These are phyloP conservation scores for Rhabdomys dilectus DNA, from an alignment of 2,113 vertebrate genomes.

Conservation along the genomic window DNA sequence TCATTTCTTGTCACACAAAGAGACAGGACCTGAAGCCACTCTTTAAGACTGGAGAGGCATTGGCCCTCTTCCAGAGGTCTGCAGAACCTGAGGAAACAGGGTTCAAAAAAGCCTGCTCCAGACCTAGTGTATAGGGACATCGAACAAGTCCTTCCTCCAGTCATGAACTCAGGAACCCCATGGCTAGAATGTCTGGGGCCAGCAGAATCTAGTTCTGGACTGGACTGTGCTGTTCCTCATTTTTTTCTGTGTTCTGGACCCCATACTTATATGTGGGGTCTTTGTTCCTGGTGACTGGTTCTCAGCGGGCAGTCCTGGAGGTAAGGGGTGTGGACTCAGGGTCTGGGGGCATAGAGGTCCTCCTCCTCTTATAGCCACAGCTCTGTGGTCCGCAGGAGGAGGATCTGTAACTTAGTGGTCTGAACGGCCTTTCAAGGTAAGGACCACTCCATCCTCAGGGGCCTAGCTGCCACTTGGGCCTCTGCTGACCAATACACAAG, in stretches of 20 bases:
- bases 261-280: not conserved
- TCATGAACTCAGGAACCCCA: not conserved
- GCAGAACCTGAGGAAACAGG: not conserved
- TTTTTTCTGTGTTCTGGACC: not conserved
- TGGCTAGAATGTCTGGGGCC: not conserved
- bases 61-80: not conserved
- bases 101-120: not conserved
- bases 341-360: rapidly evolving
- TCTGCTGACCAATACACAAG: not conserved
- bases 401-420: not conserved
- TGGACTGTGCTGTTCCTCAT: not conserved
- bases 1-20: not conserved
- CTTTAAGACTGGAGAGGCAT: not conserved
- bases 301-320: not conserved
- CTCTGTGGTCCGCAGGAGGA: not conserved
- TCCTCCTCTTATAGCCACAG: not conserved
- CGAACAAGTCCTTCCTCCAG: too few relatives aligned
- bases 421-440: not conserved
- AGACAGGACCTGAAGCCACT: not conserved
- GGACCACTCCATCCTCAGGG: not conserved
- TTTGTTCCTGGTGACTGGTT: not conserved
- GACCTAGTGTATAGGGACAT: not conserved
- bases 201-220: not conserved
- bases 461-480: not conserved
- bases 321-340: too few relatives aligned